Evolutionary conservation across 2,888 invertebrate genomes (phyloP).

Genomic region (Lasius fuliginosus): DNA sequence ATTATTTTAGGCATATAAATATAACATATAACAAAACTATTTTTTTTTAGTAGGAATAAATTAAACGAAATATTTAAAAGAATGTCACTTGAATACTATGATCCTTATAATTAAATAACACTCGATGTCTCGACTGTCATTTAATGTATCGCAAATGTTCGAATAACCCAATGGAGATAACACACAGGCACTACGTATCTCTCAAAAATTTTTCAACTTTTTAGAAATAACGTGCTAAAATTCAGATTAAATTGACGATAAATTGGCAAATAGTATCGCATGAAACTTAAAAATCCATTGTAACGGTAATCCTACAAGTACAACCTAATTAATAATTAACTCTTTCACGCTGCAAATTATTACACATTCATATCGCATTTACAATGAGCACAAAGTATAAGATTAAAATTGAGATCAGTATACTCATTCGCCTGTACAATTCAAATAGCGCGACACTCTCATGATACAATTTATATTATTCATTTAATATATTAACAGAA

Average conservation of each 20-base stretch:
- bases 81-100: conserved; percentile 53
- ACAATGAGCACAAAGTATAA: conserved; percentile 35
- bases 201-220: conserved; percentile 28
- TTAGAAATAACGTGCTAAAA: neutral
- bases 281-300: conserved; percentile 23
- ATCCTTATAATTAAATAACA: conserved; percentile 57
- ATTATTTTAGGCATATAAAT: conserved; percentile 72
- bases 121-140: conserved; percentile 52
- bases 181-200: conserved; percentile 32
- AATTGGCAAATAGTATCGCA: conserved; percentile 29
- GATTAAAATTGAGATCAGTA: conserved; percentile 50
- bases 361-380: conserved; percentile 31
- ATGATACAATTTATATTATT: conserved; percentile 27
- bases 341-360: conserved; percentile 41
- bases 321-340: conserved; percentile 14
- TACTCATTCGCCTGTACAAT: conserved; percentile 31
- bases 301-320: conserved; percentile 24
- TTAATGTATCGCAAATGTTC: conserved; percentile 55
- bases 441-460: conserved; percentile 5
- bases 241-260: neutral
- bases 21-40: conserved; percentile 69
- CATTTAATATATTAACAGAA: conserved; percentile 16
- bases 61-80: conserved; percentile 67
- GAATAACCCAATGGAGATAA: conserved; percentile 54
- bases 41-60: conserved; percentile 68